These are phyloP conservation scores for Sicus ferrugineus DNA, from an alignment of 2,888 invertebrate species.

Conservation along the genomic window DNA sequence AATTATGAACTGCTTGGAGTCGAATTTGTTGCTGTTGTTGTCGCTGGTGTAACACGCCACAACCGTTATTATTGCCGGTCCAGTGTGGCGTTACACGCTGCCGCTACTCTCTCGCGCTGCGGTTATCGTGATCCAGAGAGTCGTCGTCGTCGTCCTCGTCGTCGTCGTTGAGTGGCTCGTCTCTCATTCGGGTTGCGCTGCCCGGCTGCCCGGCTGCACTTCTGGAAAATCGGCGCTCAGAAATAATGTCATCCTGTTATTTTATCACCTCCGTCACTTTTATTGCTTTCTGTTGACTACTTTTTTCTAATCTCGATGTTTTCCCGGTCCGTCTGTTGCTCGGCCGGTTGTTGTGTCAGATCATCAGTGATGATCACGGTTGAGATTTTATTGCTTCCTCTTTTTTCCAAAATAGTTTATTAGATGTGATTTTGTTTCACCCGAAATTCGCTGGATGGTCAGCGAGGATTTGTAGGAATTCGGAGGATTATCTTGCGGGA, in stretches of 20 bases:
- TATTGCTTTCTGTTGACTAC: conserved; percentile 38
- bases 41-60: conserved; percentile 51
- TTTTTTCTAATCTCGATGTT: background rate
- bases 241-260: conserved; percentile 57
- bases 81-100: conserved; percentile 13
- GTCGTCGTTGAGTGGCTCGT: background rate
- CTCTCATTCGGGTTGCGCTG: conserved; percentile 3
- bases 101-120: background rate
- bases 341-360: conserved; percentile 44
- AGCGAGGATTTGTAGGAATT: too few species aligned
- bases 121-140: too few species aligned
- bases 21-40: conserved; percentile 43
- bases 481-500: too few species aligned
- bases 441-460: too few species aligned
- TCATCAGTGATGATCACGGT: conserved; percentile 47
- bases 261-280: conserved; percentile 54
- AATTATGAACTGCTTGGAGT: conserved; percentile 30
- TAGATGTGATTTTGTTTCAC: conserved; percentile 15
- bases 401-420: conserved; percentile 28
- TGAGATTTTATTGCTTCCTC: conserved; percentile 58
- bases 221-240: conserved; percentile 38
- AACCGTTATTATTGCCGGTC: conserved; percentile 47
- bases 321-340: background rate
- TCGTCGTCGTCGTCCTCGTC: too few species aligned
- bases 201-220: conserved; percentile 5